Percentiles rank a stretch among this genome's conserved stretches.
These are phyloP conservation scores for Dexiosoma caninum DNA, from an alignment of 2,888 invertebrate species.

Conservation along the genomic window DNA sequence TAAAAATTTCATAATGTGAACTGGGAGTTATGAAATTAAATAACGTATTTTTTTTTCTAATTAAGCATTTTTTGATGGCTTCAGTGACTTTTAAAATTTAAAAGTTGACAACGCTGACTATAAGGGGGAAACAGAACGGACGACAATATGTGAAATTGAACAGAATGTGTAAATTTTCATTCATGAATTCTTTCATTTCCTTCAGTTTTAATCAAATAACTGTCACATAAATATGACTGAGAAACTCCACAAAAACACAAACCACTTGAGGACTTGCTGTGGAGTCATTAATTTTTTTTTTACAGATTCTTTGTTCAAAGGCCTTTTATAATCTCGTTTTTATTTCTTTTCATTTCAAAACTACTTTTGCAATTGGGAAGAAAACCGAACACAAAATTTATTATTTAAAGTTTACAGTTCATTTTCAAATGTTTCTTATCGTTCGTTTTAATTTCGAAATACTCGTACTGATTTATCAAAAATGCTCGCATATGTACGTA, in stretches of 20 bases:
- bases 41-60: too few relatives aligned
- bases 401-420: constrained; percentile 43
- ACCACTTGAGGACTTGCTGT: constrained; percentile 6
- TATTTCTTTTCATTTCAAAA: not conserved
- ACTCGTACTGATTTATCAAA: not conserved
- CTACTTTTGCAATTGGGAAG: not conserved
- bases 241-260: constrained; percentile 16
- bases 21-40: too few relatives aligned
- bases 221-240: constrained; percentile 61
- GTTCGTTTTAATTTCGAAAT: constrained; percentile 3
- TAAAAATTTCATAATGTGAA: too few relatives aligned
- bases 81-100: not conserved
- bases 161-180: not conserved
- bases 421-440: constrained; percentile 42
- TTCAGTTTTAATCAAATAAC: constrained; percentile 53
- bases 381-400: constrained; percentile 10
- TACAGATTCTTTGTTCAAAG: constrained; percentile 34
- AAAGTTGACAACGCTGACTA: not conserved
- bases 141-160: constrained; percentile 29
- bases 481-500: not conserved
- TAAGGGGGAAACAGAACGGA: constrained; percentile 18
- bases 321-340: not conserved
- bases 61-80: not conserved
- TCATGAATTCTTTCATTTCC: not conserved
- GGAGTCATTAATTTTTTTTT: constrained; percentile 27